A percentile compares a stretch with the other conserved stretches of the same genome.
Conservation (phyloP, 2,113 vertebrate genomes). For the Trachemys scripta region DNA sequence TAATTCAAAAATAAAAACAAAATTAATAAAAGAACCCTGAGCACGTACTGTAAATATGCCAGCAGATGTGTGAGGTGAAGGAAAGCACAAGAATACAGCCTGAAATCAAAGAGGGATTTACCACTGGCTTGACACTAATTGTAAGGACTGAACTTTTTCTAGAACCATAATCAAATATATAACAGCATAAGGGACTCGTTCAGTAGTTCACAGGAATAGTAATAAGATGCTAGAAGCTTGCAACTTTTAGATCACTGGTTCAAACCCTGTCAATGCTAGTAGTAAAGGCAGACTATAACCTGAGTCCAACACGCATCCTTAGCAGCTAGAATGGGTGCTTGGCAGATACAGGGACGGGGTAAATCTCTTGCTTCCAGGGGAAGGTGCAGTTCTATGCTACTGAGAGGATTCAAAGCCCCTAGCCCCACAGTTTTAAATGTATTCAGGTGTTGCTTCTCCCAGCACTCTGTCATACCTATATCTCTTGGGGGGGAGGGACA, state of each 20-base stretch:
- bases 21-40: conserved; percentile 57
- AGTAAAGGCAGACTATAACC: conserved; percentile 40
- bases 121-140: conserved; percentile 72
- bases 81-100: conserved; percentile 70
- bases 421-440: neutral
- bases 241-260: conserved; percentile 71
- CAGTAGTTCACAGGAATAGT: conserved; percentile 62
- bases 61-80: conserved; percentile 77
- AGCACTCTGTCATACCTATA: neutral
- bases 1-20: conserved; percentile 79
- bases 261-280: conserved; percentile 31
- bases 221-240: conserved; percentile 70
- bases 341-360: neutral
- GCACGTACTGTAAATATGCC: conserved; percentile 75
- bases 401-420: neutral
- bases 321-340: neutral
- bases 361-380: neutral
- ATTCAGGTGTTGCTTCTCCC: neutral
- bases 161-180: conserved; percentile 72
- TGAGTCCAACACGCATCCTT: accelerated
- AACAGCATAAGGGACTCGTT: conserved; percentile 51
- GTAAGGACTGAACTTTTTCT: conserved; percentile 69
- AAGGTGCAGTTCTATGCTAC: neutral
- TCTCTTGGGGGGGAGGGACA: neutral
- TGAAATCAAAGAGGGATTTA: conserved; percentile 78